These are phyloP conservation scores for Lipotes vexillifer DNA, from an alignment of 2,113 vertebrate species.

Conservation along the genomic window DNA sequence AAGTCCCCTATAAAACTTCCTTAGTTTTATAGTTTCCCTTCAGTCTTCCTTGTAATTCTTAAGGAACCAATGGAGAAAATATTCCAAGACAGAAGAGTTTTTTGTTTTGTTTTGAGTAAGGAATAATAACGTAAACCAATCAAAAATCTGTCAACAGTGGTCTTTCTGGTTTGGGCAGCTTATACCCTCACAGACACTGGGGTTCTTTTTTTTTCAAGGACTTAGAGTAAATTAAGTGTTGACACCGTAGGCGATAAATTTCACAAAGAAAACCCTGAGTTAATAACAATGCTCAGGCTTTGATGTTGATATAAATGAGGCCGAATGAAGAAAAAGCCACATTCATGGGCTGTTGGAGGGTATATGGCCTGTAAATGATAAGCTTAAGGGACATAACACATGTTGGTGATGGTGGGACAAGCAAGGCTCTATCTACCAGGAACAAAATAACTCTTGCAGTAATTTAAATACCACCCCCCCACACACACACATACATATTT, in stretches of 20 bases:
- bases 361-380: constrained; percentile 8
- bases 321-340: constrained; percentile 37
- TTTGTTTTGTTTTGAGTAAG: background rate
- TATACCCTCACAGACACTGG: background rate
- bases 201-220: background rate
- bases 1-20: background rate
- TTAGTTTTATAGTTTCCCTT: background rate
- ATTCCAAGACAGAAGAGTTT: background rate
- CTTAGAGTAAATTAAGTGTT: constrained; percentile 31
- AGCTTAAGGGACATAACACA: background rate
- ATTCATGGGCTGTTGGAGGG: constrained; percentile 23
- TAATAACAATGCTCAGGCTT: constrained; percentile 43
- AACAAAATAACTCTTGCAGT: background rate
- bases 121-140: constrained; percentile 50
- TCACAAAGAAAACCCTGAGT: constrained; percentile 48
- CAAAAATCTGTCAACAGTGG: background rate
- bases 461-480: background rate
- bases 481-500: background rate
- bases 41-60: background rate
- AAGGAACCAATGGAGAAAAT: background rate
- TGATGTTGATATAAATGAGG: constrained; percentile 52
- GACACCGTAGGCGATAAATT: constrained; percentile 34
- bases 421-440: background rate
- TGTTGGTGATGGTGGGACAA: background rate
- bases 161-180: background rate